Percentiles rank a stretch among this genome's conserved stretches.
phyloP scores from a whole-genome alignment of 1,140 invertebrate species.

The Drosophila grimshawi region DNA sequence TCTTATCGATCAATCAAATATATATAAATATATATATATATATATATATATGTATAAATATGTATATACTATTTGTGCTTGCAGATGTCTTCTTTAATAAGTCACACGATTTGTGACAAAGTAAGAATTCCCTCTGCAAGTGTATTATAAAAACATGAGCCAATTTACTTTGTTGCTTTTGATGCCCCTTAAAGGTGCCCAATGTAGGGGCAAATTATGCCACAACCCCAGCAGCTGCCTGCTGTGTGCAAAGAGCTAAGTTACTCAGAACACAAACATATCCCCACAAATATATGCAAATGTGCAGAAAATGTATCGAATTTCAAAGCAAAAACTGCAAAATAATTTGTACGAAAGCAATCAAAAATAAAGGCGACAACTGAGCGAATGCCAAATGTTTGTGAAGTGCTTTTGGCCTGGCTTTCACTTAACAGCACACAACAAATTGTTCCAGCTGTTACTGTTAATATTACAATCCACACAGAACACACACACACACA shows the following conservation, averaged over 20 bases:
- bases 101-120: not conserved
- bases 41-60: too few species aligned
- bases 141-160: constrained; percentile 22
- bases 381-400: constrained; percentile 9
- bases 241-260: constrained; percentile 2
- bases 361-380: constrained; percentile 38
- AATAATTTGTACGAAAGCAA: constrained; percentile 25
- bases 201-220: constrained; percentile 36
- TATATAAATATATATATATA: too few species aligned
- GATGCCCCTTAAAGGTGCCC: constrained; percentile 31
- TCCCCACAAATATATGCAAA: constrained; percentile 37
- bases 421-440: constrained; percentile 5
- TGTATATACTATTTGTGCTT: too few species aligned
- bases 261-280: constrained; percentile 4
- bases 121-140: too few species aligned
- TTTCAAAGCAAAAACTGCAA: constrained; percentile 62
- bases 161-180: constrained; percentile 31
- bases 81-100: not conserved
- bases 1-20: too few species aligned
- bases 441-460: constrained; percentile 1
- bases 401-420: constrained; percentile 7
- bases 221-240: not conserved
- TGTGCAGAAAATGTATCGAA: constrained; percentile 51
- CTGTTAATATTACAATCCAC: constrained; percentile 15
- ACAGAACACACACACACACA: not conserved